phyloP scores from a whole-genome alignment of 2,888 invertebrate genomes.

The Pandemis cinnamomeana region DNA sequence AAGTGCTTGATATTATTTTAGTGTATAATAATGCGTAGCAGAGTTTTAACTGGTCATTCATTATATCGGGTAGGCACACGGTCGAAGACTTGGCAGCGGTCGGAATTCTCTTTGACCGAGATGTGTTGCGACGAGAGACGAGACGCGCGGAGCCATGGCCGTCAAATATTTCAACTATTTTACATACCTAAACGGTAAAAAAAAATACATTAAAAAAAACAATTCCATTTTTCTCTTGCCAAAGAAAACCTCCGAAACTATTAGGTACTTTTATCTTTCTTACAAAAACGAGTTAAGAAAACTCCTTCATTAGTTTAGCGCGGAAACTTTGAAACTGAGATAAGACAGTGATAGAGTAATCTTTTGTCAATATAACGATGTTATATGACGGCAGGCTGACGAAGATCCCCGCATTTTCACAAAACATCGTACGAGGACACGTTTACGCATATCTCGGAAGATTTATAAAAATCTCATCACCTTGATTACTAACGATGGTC shows the following conservation, averaged over 20 bases:
- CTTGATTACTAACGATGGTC: constrained; percentile 10
- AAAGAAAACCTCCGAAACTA: neutral
- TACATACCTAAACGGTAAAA: neutral
- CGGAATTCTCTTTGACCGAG: constrained; percentile 36
- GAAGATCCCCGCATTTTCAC: constrained; percentile 60
- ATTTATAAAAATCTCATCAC: constrained; percentile 24
- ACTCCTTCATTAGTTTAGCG: constrained; percentile 25
- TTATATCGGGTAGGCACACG: constrained; percentile 31
- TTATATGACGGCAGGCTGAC: constrained; percentile 60
- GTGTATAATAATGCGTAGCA: constrained; percentile 29
- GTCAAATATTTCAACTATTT: constrained; percentile 23
- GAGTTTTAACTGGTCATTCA: constrained; percentile 37
- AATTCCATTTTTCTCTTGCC: neutral
- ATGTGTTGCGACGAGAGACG: constrained; percentile 33
- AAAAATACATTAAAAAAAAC: neutral
- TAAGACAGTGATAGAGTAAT: constrained; percentile 68
- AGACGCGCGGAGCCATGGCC: constrained; percentile 29
- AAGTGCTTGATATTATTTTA: constrained; percentile 20
- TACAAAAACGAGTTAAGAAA: neutral
- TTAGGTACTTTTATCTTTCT: neutral
- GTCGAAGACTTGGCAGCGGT: constrained; percentile 32
- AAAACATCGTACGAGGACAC: constrained; percentile 54
- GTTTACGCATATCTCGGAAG: constrained; percentile 37
- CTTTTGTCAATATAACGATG: constrained; percentile 75
- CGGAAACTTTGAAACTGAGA: constrained; percentile 48